These are phyloP conservation scores for Paradisaea rubra DNA, from an alignment of 2,113 vertebrate genomes.

Conservation along the genomic window DNA sequence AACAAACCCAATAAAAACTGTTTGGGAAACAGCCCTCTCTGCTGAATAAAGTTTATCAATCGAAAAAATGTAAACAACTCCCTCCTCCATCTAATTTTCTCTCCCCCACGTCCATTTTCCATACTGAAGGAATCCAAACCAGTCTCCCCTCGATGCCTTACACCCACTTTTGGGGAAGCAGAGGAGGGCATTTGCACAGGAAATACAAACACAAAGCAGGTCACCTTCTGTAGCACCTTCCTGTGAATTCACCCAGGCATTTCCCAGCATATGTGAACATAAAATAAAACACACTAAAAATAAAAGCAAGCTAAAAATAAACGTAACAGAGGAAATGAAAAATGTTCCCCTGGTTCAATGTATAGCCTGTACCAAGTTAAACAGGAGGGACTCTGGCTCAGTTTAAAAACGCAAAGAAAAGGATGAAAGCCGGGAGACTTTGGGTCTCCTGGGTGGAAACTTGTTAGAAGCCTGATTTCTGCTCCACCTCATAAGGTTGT, in stretches of 20 bases:
- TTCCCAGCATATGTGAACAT: conserved; percentile 29
- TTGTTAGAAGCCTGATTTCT: background rate
- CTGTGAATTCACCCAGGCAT: background rate
- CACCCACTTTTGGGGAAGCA: background rate
- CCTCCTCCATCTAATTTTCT: background rate
- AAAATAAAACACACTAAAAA: conserved; percentile 29
- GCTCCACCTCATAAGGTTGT: background rate
- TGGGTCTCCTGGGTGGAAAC: background rate
- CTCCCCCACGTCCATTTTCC: background rate
- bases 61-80: background rate
- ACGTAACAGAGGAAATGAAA: background rate
- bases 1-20: conserved; percentile 42
- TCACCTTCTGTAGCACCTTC: conserved; percentile 23
- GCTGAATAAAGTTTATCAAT: background rate
- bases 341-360: background rate
- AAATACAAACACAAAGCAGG: background rate
- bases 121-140: background rate
- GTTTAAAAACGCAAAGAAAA: background rate
- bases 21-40: background rate
- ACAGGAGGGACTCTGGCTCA: background rate
- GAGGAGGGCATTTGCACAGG: background rate
- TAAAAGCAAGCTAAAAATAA: conserved; percentile 32
- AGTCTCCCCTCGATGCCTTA: background rate
- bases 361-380: background rate
- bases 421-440: background rate